Conservation (phyloP, 2,888 invertebrate species). For the Chromoteleia sp. region DNA sequence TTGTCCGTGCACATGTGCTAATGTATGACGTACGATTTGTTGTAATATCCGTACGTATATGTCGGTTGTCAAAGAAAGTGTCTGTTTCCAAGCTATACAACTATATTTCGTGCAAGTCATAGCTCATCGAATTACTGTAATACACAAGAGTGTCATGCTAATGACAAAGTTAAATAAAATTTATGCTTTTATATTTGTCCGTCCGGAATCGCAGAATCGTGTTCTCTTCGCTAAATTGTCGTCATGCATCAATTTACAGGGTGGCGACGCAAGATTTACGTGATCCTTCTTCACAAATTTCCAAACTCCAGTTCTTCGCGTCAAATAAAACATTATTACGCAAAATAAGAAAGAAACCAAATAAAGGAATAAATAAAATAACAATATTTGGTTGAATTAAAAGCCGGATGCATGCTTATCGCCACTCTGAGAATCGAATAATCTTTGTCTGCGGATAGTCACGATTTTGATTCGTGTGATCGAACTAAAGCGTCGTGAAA, state of each 20-base stretch:
- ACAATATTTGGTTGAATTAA: no score
- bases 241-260: slow-evolving; percentile 37
- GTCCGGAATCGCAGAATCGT: slow-evolving; percentile 1
- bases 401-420: no score
- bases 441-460: no score
- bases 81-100: slow-evolving; percentile 68
- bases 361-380: no score
- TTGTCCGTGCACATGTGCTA: slow-evolving; percentile 49
- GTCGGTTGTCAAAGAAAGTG: slow-evolving; percentile 66
- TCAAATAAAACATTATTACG: no score
- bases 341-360: no score
- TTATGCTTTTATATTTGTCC: slow-evolving; percentile 25
- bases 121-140: slow-evolving; percentile 73
- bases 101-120: slow-evolving; percentile 79
- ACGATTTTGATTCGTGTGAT: no score
- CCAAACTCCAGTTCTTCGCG: no score
- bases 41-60: slow-evolving; percentile 36
- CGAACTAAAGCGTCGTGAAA: no score
- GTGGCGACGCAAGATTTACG: slow-evolving; percentile 57
- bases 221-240: slow-evolving; percentile 2
- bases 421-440: no score
- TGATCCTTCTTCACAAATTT: no score
- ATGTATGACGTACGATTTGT: slow-evolving; percentile 41
- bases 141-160: slow-evolving; percentile 77
- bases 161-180: slow-evolving; percentile 77